Percentiles rank a stretch among this genome's conserved stretches.
phyloP scores from a whole-genome alignment of 2,113 vertebrate species.

The Cryptoleucopteryx plumbea region DNA sequence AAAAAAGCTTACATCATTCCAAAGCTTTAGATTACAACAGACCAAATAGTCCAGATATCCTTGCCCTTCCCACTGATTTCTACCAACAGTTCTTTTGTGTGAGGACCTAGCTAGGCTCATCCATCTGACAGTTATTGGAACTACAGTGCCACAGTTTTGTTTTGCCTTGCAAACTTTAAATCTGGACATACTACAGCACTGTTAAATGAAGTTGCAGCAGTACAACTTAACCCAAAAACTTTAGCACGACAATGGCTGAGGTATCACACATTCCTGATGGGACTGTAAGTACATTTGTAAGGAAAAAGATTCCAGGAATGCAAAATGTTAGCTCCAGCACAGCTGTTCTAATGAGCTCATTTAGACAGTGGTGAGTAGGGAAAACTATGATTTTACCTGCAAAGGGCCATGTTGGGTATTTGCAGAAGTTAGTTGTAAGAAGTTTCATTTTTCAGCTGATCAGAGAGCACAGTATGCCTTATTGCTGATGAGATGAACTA shows the following conservation, averaged over 20 bases:
- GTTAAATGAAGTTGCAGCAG: background rate
- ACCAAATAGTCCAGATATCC: background rate
- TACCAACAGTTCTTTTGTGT: background rate
- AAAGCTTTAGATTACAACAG: background rate
- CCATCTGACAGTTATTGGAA: background rate
- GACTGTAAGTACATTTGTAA: background rate
- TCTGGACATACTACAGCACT: rapidly evolving
- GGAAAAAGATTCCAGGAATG: background rate
- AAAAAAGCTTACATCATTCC: background rate
- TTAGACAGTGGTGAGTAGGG: background rate
- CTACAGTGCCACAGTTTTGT: background rate
- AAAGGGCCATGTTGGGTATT: background rate
- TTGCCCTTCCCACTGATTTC: background rate
- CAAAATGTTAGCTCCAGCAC: background rate
- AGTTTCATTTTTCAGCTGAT: background rate
- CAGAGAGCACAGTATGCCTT: background rate
- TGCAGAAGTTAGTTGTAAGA: background rate
- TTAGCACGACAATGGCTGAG: background rate
- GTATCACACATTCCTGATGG: background rate
- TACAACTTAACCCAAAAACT: background rate
- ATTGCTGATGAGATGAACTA: background rate
- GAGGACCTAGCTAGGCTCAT: background rate
- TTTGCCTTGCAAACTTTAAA: background rate
- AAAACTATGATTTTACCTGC: background rate
- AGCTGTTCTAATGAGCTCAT: background rate